These are phyloP conservation scores for Platysternon megacephalum DNA, from an alignment of 2,113 vertebrate species.

Conservation along the genomic window DNA sequence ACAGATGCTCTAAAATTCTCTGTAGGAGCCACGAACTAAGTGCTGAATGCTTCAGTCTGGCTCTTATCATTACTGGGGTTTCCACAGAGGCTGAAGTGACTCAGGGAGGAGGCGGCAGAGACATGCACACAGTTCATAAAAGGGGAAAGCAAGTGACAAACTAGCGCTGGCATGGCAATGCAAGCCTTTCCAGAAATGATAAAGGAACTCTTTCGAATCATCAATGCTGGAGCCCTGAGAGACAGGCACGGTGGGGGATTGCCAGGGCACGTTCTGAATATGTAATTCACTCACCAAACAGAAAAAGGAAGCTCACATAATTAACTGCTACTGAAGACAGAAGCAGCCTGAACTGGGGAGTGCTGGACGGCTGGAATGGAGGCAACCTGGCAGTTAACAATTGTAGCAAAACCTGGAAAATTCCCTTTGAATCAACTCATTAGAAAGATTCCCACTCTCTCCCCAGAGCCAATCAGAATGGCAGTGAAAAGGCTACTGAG, in stretches of 20 bases:
- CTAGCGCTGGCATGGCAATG: constrained; percentile 10
- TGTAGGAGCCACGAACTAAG: constrained; percentile 13
- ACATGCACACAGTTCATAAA: background rate
- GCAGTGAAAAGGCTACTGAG: constrained; percentile 37
- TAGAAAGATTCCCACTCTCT: constrained; percentile 17
- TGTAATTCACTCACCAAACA: constrained; percentile 44
- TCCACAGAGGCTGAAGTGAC: background rate
- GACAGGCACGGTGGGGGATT: background rate
- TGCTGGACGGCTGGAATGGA: constrained; percentile 28
- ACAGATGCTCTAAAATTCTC: constrained; percentile 15
- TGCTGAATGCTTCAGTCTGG: background rate
- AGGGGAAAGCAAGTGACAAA: constrained; percentile 1
- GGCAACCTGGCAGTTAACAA: background rate
- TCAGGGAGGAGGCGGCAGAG: background rate
- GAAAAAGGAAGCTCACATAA: background rate
- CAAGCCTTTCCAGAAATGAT: background rate
- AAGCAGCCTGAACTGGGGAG: constrained; percentile 16
- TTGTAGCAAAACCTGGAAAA: constrained; percentile 24
- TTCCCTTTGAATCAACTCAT: constrained; percentile 39
- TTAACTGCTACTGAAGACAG: background rate
- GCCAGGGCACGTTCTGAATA: constrained; percentile 27
- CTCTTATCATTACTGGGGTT: background rate
- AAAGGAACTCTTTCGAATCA: constrained; percentile 47
- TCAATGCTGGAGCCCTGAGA: constrained; percentile 7
- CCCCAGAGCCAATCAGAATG: background rate